Evolutionary conservation across 1,140 invertebrate genomes (phyloP), one percentile per base, ranked within the genome.

Genomic region (Bradysia coprophila): DNA sequence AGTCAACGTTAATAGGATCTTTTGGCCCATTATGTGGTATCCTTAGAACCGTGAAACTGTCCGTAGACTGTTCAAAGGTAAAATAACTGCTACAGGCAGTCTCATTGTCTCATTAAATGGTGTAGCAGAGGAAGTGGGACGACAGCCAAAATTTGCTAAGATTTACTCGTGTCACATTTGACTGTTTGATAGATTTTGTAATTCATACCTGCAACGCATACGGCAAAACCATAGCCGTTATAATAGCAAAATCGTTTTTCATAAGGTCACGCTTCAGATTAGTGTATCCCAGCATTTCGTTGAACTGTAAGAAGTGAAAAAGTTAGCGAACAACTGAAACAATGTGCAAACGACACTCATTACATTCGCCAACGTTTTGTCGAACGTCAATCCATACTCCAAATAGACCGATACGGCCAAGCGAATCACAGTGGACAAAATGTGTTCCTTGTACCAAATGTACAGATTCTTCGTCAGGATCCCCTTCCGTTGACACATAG

Each of bases 381-480:
- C 63, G 42, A 50, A 65, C 33, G 62, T 57, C 22, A 64, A 62
- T 46, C 68, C 69, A 33, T 67, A 57, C 40, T 62, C 61, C 3
- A 75, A 55, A 40, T 69, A 67, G 47, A 73, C 73, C 23, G 63
- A 61, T 22, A 73, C 64, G 0, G 68, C 67, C 45, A 78, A 64
- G 19, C 72, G 59, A 41, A 72, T 69, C 28, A 74, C 66, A 21
- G 68, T 55, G 37, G 66, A 61, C 21, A 78, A 66, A 41, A 76
- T 68, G 53, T 76, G 68, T 16, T 71, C 73, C 49, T 73, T 75
- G 50, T 80, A 78, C 56, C 73, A 68, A 45, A 69, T 67, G 49
- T 76, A 81, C 19, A 82, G 59, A 37, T 69, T 57, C 18, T 74
- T 71, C 4, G 72, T 68, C 13, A 71, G 68, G 20, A 69, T 56